These are phyloP conservation scores for Tetramorium simillimum DNA, from an alignment of 1,140 invertebrate genomes.

Conservation along the genomic window DNA sequence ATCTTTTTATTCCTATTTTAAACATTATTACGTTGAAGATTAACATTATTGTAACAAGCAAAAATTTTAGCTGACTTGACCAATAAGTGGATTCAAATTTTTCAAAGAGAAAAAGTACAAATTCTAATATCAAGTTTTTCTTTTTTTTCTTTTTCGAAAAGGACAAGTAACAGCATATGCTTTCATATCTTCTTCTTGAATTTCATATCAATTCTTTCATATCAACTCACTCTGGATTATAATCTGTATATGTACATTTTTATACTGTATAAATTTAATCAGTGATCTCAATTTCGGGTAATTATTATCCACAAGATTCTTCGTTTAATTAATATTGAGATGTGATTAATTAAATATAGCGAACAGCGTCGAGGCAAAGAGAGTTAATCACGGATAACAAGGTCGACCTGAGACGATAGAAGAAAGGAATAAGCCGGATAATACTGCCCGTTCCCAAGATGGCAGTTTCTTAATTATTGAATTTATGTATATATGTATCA, in stretches of 20 bases:
- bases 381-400: slow-evolving; percentile 64
- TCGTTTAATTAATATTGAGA: slow-evolving; percentile 57
- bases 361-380: not conserved
- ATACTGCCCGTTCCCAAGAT: slow-evolving; percentile 49
- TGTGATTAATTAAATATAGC: slow-evolving; percentile 64
- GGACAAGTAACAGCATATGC: not conserved
- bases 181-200: not conserved
- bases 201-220: not conserved
- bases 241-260: not conserved
- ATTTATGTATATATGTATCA: slow-evolving; percentile 40
- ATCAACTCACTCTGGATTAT: not conserved
- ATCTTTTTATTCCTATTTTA: not conserved
- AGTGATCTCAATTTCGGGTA: slow-evolving; percentile 19
- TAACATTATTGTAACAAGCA: not conserved
- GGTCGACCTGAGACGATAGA: slow-evolving; percentile 44
- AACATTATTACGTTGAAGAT: not conserved
- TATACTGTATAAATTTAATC: slow-evolving; percentile 2
- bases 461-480: slow-evolving; percentile 70
- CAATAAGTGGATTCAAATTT: not conserved
- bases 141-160: not conserved
- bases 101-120: not conserved
- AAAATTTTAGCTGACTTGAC: not conserved
- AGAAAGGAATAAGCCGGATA: slow-evolving; percentile 70
- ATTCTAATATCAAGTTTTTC: not conserved
- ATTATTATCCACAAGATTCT: not conserved